These are phyloP conservation scores for Oceanodroma tethys DNA, from an alignment of 2,113 vertebrate species.

Conservation along the genomic window DNA sequence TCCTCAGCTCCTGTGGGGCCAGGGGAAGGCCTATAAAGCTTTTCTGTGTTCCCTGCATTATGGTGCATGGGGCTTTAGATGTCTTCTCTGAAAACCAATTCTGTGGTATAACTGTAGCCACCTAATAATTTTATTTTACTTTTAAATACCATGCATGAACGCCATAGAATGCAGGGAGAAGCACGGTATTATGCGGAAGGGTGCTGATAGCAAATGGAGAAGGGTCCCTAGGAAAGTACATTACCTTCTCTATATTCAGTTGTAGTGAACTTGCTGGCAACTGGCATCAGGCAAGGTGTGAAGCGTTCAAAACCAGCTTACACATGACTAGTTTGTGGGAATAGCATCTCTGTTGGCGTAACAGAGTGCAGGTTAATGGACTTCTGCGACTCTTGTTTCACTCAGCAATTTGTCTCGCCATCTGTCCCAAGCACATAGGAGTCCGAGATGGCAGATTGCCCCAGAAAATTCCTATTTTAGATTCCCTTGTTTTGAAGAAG, in stretches of 20 bases:
- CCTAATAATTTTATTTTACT: slow-evolving; percentile 56
- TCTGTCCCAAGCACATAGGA: not conserved
- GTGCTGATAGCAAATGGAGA: not conserved
- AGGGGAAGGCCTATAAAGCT: slow-evolving; percentile 33
- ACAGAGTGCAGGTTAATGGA: not conserved
- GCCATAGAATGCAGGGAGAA: not conserved
- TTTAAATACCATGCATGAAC: not conserved
- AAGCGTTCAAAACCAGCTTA: not conserved
- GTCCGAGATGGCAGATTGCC: not conserved
- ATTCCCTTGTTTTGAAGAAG: not conserved
- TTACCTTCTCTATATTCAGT: not conserved
- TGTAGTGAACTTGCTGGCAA: not conserved
- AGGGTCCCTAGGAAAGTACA: not conserved
- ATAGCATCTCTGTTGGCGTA: not conserved
- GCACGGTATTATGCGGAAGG: not conserved
- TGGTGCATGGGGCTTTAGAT: not conserved
- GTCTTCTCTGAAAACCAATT: slow-evolving; percentile 37
- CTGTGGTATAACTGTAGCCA: slow-evolving; percentile 31
- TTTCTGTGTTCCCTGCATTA: slow-evolving; percentile 49
- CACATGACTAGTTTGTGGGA: not conserved
- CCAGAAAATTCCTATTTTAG: not conserved
- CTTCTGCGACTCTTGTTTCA: not conserved
- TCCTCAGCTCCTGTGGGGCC: slow-evolving; percentile 40
- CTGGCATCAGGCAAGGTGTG: not conserved
- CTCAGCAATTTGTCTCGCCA: not conserved